Evolutionary conservation across 2,797 vertebrate genomes (phyloP), one percentile per base, ranked within the genome.

Genomic region (Typhlichthys eigenmanni): DNA sequence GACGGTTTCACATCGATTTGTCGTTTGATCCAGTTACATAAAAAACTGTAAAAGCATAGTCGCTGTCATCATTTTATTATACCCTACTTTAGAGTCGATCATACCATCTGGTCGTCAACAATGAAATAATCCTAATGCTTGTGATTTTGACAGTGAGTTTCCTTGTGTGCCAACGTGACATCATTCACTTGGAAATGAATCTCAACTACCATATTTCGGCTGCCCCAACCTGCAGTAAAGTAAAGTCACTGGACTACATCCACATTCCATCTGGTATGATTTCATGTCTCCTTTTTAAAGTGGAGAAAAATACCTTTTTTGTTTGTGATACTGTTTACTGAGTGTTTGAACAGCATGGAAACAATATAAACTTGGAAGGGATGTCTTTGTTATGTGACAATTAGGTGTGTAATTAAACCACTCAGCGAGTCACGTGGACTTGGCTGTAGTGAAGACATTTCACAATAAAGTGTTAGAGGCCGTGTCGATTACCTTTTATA

Each of bases 141-240:
- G 85, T 80, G 78, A 75, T 84, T 84, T 80, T 45, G 54, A 72
- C 72, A 80, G 77, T 71, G 64, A 51, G 60, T 63, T 66, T 79
- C 14, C 0, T 17, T 64, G 71, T 65, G 46, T 66, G 67, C 80
- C 59, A 78, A 55, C 48, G 83, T 88, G 81, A 89, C 76, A 74
- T 88, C 83, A 87, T 77, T 13, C 62, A 48, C 61, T 13, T 76
- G 74, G 73, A 81, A 84, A 81, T 81, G 24, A 79, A 84, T 76
- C 59, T 61, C 78, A 74, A 68, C 47, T 71, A 71, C 70, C 77
- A 38, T 63, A 80, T 81, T 29, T 29, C 77, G 19, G 62, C 74
- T 55, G 46, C 14, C 51, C 77, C 81, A 70, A 79, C 67, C 68
- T 60, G 69, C 69, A 71, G 80, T 77, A 82, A 80, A 83, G 74